phyloP scores from a whole-genome alignment of 1,140 invertebrate species.

The Mycetomoellerius zeteki region DNA sequence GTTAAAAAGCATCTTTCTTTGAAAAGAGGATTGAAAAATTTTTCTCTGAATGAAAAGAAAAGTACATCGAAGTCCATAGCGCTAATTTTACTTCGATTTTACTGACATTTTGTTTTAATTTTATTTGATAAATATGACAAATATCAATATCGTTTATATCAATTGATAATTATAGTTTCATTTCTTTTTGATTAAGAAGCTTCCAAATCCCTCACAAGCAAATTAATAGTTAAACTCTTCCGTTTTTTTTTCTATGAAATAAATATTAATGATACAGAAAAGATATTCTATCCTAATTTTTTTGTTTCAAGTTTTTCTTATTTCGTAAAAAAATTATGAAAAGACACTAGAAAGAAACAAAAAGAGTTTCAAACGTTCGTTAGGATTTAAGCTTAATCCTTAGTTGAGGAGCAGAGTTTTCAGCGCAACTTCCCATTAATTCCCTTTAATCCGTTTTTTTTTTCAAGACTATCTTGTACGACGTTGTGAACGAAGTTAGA shows the following conservation, averaged over 20 bases:
- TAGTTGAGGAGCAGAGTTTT: constrained; percentile 20
- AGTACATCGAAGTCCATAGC: neutral
- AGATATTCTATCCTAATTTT: neutral
- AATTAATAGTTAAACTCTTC: neutral
- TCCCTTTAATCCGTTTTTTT: constrained; percentile 7
- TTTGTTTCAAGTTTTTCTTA: neutral
- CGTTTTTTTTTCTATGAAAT: neutral
- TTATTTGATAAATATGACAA: neutral
- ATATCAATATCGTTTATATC: too few species aligned
- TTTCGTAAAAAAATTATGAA: neutral
- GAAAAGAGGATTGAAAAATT: neutral
- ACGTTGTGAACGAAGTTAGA: constrained; percentile 35
- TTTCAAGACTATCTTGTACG: neutral
- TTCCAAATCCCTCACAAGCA: neutral
- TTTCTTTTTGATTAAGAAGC: neutral
- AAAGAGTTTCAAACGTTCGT: neutral
- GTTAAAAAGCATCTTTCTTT: neutral
- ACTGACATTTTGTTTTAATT: constrained; percentile 1
- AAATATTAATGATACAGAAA: neutral
- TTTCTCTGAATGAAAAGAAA: neutral
- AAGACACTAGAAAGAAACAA: neutral
- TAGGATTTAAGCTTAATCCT: neutral
- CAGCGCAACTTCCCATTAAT: constrained; percentile 4
- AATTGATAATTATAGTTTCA: neutral
- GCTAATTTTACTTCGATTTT: neutral